Conservation (phyloP, 2,797 vertebrate species). For the Poecile montanus region DNA sequence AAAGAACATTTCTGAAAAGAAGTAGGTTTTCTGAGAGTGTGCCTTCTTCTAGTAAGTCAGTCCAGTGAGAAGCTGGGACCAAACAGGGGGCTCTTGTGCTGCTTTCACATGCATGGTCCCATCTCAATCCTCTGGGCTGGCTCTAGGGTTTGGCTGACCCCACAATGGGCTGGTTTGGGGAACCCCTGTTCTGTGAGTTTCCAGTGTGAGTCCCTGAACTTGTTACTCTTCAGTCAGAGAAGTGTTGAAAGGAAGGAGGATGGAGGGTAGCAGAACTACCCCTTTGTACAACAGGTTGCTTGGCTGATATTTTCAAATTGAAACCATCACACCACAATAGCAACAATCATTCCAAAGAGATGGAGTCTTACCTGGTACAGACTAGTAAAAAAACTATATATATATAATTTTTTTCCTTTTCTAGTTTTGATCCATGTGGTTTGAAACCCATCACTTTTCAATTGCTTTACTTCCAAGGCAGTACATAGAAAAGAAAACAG, state of each 20-base stretch:
- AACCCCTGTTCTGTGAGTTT: neutral
- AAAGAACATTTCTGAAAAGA: neutral
- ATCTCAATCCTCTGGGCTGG: neutral
- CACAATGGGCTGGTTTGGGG: fast-evolving
- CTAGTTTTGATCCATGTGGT: neutral
- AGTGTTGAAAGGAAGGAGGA: neutral
- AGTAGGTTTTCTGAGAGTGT: neutral
- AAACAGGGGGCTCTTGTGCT: fast-evolving
- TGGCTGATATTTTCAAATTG: neutral
- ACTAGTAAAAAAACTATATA: neutral
- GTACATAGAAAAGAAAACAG: neutral
- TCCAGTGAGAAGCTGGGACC: neutral
- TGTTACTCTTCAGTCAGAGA: neutral
- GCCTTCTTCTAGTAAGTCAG: neutral
- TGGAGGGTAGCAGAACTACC: neutral
- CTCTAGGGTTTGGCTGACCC: neutral
- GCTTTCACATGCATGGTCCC: neutral
- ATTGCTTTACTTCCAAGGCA: neutral
- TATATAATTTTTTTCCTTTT: neutral
- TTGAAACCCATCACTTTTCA: neutral
- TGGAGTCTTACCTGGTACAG: neutral
- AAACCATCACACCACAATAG: neutral
- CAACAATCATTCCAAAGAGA: neutral
- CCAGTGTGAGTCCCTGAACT: neutral
- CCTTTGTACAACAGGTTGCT: neutral